These are phyloP conservation scores for Cisticola juncidis DNA, from an alignment of 2,113 vertebrate species.

Conservation along the genomic window DNA sequence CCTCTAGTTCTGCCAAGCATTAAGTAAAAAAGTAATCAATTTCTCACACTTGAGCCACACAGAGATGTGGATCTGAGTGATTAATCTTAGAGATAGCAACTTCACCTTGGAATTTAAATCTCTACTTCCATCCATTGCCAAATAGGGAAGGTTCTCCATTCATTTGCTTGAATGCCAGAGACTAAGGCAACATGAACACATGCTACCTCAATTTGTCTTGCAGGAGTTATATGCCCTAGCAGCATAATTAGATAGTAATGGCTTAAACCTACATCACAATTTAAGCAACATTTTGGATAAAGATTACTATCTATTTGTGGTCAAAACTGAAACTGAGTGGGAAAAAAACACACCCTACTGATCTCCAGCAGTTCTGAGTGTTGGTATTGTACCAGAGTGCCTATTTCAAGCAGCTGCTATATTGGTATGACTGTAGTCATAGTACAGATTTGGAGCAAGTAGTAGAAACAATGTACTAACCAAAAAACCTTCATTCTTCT, in stretches of 20 bases:
- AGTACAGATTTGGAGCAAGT: not conserved
- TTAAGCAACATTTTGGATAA: not conserved
- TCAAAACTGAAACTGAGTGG: not conserved
- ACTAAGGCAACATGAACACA: not conserved
- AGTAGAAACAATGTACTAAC: not conserved
- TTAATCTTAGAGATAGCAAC: not conserved
- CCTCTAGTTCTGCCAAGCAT: not conserved
- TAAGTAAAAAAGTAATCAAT: not conserved
- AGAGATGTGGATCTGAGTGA: not conserved
- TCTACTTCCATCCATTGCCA: not conserved
- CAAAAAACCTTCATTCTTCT: not conserved
- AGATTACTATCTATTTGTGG: not conserved
- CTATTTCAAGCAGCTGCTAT: not conserved
- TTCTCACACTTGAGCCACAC: not conserved
- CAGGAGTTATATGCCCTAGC: not conserved
- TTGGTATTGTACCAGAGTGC: not conserved
- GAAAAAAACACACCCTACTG: not conserved
- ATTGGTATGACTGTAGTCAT: not conserved
- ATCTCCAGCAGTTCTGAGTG: not conserved
- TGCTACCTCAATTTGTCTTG: not conserved
- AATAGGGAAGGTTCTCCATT: not conserved
- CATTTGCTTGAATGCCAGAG: not conserved
- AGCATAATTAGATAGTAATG: not conserved
- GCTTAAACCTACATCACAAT: not conserved
- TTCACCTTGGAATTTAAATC: not conserved